Percentiles rank a stretch among this genome's conserved stretches.
Evolutionary conservation across 2,113 vertebrate genomes (phyloP).

Genomic region (Hipposideros armiger): DNA sequence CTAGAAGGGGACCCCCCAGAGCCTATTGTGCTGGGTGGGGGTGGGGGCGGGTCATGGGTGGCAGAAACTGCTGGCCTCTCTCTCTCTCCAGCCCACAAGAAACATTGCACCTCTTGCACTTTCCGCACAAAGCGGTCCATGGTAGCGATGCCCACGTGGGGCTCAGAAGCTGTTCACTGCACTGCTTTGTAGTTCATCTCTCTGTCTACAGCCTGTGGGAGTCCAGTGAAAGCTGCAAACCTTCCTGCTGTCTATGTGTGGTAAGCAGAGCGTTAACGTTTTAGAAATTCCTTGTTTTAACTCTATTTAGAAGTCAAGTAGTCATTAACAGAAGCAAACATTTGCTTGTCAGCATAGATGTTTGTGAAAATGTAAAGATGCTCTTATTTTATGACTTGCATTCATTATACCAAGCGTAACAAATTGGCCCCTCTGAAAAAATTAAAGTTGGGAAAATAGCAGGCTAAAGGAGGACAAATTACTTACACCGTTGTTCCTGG

Average conservation of each 20-base stretch:
- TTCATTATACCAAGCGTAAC: constrained; percentile 75
- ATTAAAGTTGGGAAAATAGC: constrained; percentile 60
- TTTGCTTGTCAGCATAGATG: constrained; percentile 18
- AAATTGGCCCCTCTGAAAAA: constrained; percentile 65
- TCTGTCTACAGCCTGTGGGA: background rate
- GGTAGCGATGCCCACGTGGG: background rate
- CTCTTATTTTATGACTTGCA: constrained; percentile 71
- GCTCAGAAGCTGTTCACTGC: background rate
- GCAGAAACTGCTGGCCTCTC: constrained; percentile 68
- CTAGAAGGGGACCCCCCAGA: constrained; percentile 53
- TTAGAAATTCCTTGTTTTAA: constrained; percentile 8
- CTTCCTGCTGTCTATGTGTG: background rate
- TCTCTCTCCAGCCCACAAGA: constrained; percentile 56
- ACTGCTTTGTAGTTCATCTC: background rate
- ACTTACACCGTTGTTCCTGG: constrained; percentile 52
- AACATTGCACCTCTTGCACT: constrained; percentile 48
- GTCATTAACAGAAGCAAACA: background rate
- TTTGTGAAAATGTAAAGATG: constrained; percentile 52
- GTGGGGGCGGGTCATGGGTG: background rate
- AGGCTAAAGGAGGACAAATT: constrained; percentile 63
- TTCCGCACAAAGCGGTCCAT: background rate
- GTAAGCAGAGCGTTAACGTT: constrained; percentile 48
- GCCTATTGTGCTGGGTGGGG: background rate
- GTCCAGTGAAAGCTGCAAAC: constrained; percentile 15
- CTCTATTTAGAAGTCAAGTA: background rate